Evolutionary conservation across 2,797 vertebrate genomes (phyloP).

Genomic region (Alca torda): DNA sequence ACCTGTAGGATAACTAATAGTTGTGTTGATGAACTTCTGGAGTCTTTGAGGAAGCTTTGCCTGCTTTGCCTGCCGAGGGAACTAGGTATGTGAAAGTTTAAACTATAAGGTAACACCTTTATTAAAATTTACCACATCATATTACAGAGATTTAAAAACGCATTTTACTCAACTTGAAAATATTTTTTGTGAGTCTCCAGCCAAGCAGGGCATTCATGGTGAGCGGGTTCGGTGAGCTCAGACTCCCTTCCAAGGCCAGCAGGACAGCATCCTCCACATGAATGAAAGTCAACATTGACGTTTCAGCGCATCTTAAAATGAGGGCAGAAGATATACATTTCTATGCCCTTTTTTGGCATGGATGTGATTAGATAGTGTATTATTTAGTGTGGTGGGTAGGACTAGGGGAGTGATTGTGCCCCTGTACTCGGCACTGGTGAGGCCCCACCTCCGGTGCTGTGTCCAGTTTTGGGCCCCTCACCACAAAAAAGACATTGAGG

Average conservation of each 20-base stretch:
- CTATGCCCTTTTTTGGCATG: background rate
- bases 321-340: background rate
- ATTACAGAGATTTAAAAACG: background rate
- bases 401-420: no score
- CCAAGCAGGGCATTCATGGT: background rate
- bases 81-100: background rate
- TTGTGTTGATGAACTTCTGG: background rate
- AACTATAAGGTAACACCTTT: background rate
- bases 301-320: background rate
- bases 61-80: background rate
- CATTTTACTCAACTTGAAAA: background rate
- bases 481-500: no score
- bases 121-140: background rate
- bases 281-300: rapidly evolving
- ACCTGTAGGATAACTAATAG: background rate
- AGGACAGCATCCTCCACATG: background rate
- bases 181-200: background rate
- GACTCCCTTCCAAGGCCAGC: background rate
- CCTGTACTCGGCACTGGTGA: no score
- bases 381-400: no score
- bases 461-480: no score
- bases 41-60: background rate
- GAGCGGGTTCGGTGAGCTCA: background rate
- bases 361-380: background rate
- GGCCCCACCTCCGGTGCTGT: no score